Evolutionary conservation across 2,113 vertebrate genomes (phyloP).

Genomic region (Epinephelus cyanopodus): DNA sequence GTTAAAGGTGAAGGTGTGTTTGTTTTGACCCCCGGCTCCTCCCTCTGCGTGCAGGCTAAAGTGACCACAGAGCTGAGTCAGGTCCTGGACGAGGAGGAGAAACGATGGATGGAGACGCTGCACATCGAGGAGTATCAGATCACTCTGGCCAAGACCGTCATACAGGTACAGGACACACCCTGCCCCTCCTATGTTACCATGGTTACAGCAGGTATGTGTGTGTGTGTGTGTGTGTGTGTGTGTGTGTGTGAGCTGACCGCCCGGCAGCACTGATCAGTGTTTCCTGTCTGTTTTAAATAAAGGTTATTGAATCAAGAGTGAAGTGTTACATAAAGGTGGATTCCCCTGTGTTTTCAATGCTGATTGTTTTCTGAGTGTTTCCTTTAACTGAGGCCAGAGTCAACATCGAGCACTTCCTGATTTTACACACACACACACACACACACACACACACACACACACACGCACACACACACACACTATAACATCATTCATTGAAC

Average conservation of each 20-base stretch:
- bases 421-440: conserved; percentile 20
- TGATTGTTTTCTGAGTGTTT: conserved; percentile 50
- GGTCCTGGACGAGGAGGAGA: conserved; percentile 85
- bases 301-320: conserved; percentile 18
- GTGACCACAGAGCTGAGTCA: conserved; percentile 82
- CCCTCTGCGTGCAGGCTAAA: conserved; percentile 66
- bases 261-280: neutral
- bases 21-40: conserved; percentile 9
- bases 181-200: neutral
- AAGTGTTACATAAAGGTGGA: conserved; percentile 41
- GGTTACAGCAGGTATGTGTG: neutral
- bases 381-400: conserved; percentile 62
- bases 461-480: conserved; percentile 1
- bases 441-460: conserved; percentile 7
- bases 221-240: neutral
- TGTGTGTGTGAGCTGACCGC: neutral
- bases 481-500: neutral
- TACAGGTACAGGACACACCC: conserved; percentile 76
- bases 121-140: conserved; percentile 79
- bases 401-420: conserved; percentile 57
- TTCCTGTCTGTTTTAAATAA: conserved; percentile 45
- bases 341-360: conserved; percentile 20
- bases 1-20: neutral
- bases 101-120: conserved; percentile 78
- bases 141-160: conserved; percentile 81